Base-by-base conservation (phyloP, 2,797 vertebrate species). In the Octomys mimax region DNA sequence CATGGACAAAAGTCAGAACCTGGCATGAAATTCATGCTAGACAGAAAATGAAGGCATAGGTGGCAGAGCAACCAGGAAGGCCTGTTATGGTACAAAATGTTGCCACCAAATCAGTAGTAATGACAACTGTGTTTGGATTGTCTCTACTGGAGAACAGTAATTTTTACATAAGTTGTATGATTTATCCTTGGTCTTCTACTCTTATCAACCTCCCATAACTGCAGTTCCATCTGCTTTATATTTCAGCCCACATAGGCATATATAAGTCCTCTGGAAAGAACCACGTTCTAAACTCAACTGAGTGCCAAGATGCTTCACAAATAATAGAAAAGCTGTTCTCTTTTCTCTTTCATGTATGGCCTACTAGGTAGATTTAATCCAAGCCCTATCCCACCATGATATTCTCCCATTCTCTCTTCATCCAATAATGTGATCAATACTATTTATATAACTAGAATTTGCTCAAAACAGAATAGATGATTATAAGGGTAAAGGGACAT, bases 241-340 rank as follows among this genome's bases (percentile, higher is more conserved):
- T 24, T 71, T 94, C 54, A 89, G 57, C 39, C 39, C 21, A 84
- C 6, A 21, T 26, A 95, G 42, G 13, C 46, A 92, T 28, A 92
- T 12, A 26, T 19, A 36, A 79, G 52, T 87, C 26, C n/a, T 94
- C 64, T 36, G 46, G 39, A 93, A 70, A 93, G 16, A 92, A 90
- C 5, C 39, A 84, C n/a, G 81, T 59, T 75, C 33, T 87, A 84
- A 71, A 26, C 14, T 87, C 61, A 75, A 24, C 1, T 87, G 70
- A 80, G 12, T n/a, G 21, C 39, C 33, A 93, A 62, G 22, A 94
- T 82, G 3, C n/a, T 86, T 86, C 52, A 24, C 26, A 91, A 91
- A 92, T 80, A 96, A 31, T 75, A 33, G 73, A 21, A 19, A 94
- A 87, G 7, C 57, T 95, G 39, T 73, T 96, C 46, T 96, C 59